Percentiles rank a stretch among this genome's conserved stretches.
Conservation (phyloP, 2,888 invertebrate species). For the Scaptomyza parva region DNA sequence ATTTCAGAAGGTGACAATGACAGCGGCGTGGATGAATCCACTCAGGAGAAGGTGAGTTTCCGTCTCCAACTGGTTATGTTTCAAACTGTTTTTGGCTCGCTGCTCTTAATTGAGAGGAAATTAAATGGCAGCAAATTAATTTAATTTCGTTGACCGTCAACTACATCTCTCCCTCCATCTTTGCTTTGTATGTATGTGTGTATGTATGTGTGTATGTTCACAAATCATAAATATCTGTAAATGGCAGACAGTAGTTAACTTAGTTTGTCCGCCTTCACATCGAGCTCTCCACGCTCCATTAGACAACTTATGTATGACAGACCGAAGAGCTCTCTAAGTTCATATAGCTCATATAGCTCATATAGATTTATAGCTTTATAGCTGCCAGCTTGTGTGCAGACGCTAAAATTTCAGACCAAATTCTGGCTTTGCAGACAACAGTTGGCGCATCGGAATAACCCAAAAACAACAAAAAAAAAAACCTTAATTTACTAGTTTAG, state of each 20-base stretch:
- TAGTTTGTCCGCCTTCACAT: conserved; percentile 39
- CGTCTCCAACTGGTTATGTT: no score
- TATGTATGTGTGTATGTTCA: conserved; percentile 44
- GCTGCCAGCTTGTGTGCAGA: conserved; percentile 38
- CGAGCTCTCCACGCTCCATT: conserved; percentile 69
- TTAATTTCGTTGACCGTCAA: conserved; percentile 54
- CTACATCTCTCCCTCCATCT: conserved; percentile 31
- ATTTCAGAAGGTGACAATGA: conserved; percentile 92
- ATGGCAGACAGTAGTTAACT: conserved; percentile 59
- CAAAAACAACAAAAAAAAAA: no score
- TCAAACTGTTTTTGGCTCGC: conserved; percentile 31
- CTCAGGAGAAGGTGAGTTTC: conserved; percentile 90
- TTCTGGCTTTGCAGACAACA: conserved; percentile 70
- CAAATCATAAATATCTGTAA: conserved; percentile 82
- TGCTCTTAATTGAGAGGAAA: conserved; percentile 58
- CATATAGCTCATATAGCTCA: conserved; percentile 18
- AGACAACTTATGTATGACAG: conserved; percentile 38
- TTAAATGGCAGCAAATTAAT: conserved; percentile 60
- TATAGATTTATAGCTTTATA: no score
- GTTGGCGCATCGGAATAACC: conserved; percentile 68
- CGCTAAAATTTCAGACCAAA: conserved; percentile 72
- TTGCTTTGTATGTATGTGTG: conserved; percentile 18
- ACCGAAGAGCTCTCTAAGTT: conserved; percentile 5
- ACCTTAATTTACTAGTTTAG: conserved; percentile 6
- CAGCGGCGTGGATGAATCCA: conserved; percentile 92